Conservation (phyloP, 1,140 invertebrate species). For the Metopolophium dirhodum region DNA sequence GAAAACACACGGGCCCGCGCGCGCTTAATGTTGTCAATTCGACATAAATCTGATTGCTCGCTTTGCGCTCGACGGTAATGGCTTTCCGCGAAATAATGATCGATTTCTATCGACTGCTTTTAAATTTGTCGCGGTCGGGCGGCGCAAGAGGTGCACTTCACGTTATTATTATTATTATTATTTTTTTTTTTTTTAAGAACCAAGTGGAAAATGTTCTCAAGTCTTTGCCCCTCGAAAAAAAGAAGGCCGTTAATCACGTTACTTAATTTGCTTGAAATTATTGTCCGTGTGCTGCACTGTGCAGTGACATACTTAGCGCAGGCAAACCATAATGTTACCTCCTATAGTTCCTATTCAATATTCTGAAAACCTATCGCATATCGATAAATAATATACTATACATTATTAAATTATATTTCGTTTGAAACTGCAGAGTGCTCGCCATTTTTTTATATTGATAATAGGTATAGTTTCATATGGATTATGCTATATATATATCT, state of each 20-base stretch:
- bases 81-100: constrained; percentile 26
- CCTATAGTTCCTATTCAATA: background rate
- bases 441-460: background rate
- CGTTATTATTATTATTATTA: too few relatives aligned
- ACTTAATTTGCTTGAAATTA: background rate
- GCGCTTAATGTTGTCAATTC: constrained; percentile 53
- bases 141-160: background rate
- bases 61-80: constrained; percentile 31
- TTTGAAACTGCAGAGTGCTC: background rate
- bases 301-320: background rate
- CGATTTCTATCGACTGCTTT: constrained; percentile 5
- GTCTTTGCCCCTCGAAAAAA: background rate
- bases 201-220: background rate
- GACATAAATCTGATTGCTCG: constrained; percentile 55
- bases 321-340: background rate
- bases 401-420: background rate
- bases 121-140: background rate
- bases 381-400: background rate
- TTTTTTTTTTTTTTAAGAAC: background rate
- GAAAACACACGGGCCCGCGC: background rate
- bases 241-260: constrained; percentile 7
- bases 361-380: background rate
- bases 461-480: background rate
- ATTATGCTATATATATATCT: background rate
- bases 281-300: background rate